Evolutionary conservation across 2,888 invertebrate genomes (phyloP).

Genomic region (Eristalis intricaria): DNA sequence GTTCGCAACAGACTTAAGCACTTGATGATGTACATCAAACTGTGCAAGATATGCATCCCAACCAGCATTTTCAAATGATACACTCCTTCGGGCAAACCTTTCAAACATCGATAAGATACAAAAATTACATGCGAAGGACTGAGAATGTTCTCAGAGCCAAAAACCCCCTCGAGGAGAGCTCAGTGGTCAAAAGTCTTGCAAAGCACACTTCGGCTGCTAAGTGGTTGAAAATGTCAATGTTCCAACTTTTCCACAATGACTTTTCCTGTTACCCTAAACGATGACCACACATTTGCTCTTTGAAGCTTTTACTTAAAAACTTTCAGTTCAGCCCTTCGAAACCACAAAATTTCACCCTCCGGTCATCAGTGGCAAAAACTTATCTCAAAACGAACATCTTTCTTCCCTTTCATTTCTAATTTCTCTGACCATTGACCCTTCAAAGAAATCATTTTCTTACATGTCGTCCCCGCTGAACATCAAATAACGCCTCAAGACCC

Average conservation of each 20-base stretch:
- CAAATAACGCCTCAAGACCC: conserved; percentile 4
- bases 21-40: background rate
- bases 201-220: background rate
- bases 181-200: background rate
- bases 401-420: conserved; percentile 22
- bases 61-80: background rate
- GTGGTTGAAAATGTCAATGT: background rate
- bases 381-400: background rate
- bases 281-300: background rate
- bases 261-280: background rate
- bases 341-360: background rate
- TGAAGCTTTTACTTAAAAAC: background rate
- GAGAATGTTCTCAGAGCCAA: background rate
- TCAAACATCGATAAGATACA: background rate
- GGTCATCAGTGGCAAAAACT: background rate
- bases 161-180: no score
- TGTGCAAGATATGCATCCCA: background rate
- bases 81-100: background rate
- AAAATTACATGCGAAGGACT: background rate
- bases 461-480: conserved; percentile 13
- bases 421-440: conserved; percentile 49
- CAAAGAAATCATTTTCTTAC: conserved; percentile 34
- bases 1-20: no score
- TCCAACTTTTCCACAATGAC: background rate
- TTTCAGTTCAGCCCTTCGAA: background rate